Conservation (phyloP, 2,797 vertebrate genomes). For the Amblyraja radiata region DNA sequence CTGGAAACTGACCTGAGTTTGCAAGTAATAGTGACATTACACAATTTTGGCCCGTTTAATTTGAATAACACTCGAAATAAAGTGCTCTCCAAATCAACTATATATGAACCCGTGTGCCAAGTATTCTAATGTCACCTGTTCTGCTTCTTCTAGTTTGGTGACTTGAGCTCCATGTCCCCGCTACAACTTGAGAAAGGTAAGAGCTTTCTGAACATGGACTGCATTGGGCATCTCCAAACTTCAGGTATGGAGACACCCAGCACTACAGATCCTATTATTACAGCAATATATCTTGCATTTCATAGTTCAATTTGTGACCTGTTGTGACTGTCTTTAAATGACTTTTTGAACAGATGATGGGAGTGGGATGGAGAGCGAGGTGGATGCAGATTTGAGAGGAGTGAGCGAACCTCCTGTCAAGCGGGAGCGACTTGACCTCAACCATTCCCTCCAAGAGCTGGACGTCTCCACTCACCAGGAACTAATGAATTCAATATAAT, state of each 20-base stretch:
- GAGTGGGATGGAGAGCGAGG: slow-evolving; percentile 66
- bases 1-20: too few relatives aligned
- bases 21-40: too few relatives aligned
- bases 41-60: not conserved
- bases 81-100: not conserved
- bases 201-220: not conserved
- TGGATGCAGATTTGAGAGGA: slow-evolving; percentile 53
- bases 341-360: slow-evolving; percentile 71
- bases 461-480: slow-evolving; percentile 23
- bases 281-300: not conserved
- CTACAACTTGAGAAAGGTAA: slow-evolving; percentile 85
- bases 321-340: not conserved
- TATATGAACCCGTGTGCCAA: not conserved
- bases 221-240: not conserved
- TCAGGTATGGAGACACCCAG: not conserved
- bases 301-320: not conserved
- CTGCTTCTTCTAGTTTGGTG: slow-evolving; percentile 75
- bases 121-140: not conserved
- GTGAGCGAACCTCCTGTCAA: slow-evolving; percentile 79
- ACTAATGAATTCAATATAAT: slow-evolving; percentile 36
- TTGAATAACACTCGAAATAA: not conserved
- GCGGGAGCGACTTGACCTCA: slow-evolving; percentile 78
- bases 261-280: not conserved
- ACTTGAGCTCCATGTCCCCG: slow-evolving; percentile 81
- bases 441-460: slow-evolving; percentile 76